A percentile compares a stretch with the other conserved stretches of the same genome.
These are phyloP conservation scores for Bibio marci DNA, from an alignment of 2,888 invertebrate genomes.

Conservation along the genomic window DNA sequence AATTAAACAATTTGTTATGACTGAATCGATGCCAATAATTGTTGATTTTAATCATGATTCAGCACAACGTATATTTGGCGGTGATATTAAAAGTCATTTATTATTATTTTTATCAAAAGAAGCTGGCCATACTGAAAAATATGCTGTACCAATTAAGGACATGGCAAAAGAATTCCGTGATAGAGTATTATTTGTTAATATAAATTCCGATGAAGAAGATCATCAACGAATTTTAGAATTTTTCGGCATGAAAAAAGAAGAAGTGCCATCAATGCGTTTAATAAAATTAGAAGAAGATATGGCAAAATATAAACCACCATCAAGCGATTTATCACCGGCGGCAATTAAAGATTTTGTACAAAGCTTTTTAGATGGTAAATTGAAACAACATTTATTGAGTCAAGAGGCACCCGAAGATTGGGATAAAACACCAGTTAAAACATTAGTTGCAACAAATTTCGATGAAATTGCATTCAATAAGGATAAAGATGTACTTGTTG, in stretches of 20 bases:
- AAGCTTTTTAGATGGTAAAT: conserved; percentile 75
- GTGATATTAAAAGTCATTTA: conserved; percentile 92
- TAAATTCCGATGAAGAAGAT: conserved; percentile 89
- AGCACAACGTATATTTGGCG: conserved; percentile 96
- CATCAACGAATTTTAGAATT: conserved; percentile 96
- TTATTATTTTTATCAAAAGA: conserved; percentile 89
- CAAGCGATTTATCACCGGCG: conserved; percentile 20
- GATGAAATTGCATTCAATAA: conserved; percentile 78
- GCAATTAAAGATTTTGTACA: conserved; percentile 56
- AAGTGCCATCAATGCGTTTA: conserved; percentile 75
- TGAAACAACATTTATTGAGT: conserved; percentile 88
- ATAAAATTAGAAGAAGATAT: conserved; percentile 94
- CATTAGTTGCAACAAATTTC: conserved; percentile 88
- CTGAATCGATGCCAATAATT: conserved; percentile 74
- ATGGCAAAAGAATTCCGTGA: conserved; percentile 84
- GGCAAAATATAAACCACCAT: conserved; percentile 89
- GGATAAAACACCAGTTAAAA: conserved; percentile 87
- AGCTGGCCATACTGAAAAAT: conserved; percentile 66
- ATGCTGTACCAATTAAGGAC: conserved; percentile 57
- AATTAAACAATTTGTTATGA: conserved; percentile 66
- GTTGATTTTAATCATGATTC: conserved; percentile 96
- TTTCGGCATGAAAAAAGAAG: conserved; percentile 96
- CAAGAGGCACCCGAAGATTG: conserved; percentile 94
- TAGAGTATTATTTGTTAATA: conserved; percentile 84
- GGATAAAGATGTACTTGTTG: conserved; percentile 85